Base-by-base conservation (phyloP, 1,140 invertebrate genomes). In the Thrips palmi region DNA sequence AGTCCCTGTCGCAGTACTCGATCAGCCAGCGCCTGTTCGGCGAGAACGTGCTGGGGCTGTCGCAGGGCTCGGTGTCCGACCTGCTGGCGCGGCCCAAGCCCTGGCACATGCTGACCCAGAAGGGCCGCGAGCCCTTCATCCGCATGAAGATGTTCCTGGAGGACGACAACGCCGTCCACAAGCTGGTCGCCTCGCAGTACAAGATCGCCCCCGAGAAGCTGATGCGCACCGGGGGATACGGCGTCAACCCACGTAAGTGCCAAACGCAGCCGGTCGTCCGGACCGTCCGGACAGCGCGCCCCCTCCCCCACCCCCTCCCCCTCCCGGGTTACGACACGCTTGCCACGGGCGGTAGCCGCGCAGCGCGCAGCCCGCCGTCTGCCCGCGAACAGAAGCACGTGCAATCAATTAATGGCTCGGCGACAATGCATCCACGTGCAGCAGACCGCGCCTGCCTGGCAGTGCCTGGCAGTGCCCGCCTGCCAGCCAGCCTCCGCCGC, bases 1-100 rank as follows among this genome's bases (percentile, higher is more conserved):
- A 98, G 59, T 87, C 92, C 45, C 64, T 99, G 28, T 93, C 85
- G 48, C 89, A 97, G 59, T 97, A 96, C 63, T 97, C 91, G 36
- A 97, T 98, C 50, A 97, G 91, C 42, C 96, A 99, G 61, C 70
- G 94, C 41, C 63, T 98, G 31, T 98, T 99, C 56, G 96, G 94
- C 14, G 94, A 98, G 56, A 89, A 83, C 2, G 91, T 99, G 10
- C 64, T 98, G 29, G 94, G 94, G 1, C 62, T 99, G 29, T 97
- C 91, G 0, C 87, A 93, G 57, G 91, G 91, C 11, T 91, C 86
- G 1, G 91, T 96, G 1, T 93, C 87, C 14, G 91, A 97, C 60
- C 62, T 97, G 27, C 60, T 97, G 34, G 91, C 91, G 17, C 60
- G 91, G 31, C 91, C 91, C 15, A 97, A 97, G 54, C 86, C 89